phyloP scores from a whole-genome alignment of 2,113 vertebrate genomes.

The Microtus montanus region DNA sequence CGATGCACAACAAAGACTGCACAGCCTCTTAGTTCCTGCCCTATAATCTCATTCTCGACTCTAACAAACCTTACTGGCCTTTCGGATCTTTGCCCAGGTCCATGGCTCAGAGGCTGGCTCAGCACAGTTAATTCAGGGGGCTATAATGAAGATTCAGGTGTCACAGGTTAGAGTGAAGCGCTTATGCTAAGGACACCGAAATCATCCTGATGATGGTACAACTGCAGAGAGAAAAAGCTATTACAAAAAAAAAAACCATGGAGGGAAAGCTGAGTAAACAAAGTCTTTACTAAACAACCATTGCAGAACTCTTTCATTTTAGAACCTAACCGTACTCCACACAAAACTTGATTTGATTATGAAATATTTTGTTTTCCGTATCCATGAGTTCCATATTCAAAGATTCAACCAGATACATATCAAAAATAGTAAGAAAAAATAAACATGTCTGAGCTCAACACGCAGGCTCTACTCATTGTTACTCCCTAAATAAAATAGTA shows the following conservation, averaged over 20 bases:
- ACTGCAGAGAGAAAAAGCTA: not conserved
- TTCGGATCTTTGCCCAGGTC: not conserved
- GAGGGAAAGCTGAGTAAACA: not conserved
- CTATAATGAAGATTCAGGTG: not conserved
- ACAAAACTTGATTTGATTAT: conserved; percentile 4
- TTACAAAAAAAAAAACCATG: not conserved
- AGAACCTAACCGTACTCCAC: not conserved
- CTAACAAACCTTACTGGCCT: not conserved
- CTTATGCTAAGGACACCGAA: not conserved
- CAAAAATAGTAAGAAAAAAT: not conserved
- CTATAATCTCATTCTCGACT: conserved; percentile 2
- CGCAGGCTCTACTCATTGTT: not conserved
- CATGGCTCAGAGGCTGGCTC: not conserved
- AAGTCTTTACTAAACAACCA: not conserved
- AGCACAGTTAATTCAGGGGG: not conserved
- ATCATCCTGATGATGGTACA: not conserved
- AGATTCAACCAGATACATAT: not conserved
- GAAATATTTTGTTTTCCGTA: not conserved
- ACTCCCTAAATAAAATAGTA: not conserved
- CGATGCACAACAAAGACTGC: not conserved
- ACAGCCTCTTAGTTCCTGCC: conserved; percentile 1
- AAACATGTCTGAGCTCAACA: not conserved
- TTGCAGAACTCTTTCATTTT: not conserved
- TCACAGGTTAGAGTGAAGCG: not conserved
- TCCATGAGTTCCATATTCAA: not conserved